A percentile compares a stretch with the other conserved stretches of the same genome.
Evolutionary conservation across 1,140 invertebrate species (phyloP).

Genomic region (Habropoda laboriosa): DNA sequence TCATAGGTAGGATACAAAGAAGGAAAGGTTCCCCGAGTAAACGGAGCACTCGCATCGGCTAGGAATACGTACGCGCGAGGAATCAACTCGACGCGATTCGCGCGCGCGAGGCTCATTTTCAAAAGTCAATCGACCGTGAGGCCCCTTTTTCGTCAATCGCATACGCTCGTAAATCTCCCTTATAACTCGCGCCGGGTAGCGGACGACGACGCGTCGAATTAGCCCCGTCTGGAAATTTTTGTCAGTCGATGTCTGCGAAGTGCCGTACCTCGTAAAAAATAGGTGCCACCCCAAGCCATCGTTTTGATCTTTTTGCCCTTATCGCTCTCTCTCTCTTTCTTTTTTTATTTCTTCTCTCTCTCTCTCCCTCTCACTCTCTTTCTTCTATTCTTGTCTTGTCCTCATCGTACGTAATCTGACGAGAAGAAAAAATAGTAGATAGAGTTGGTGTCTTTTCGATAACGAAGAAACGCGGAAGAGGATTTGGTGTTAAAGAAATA

Average conservation of each 20-base stretch:
- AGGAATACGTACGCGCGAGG: constrained; percentile 41
- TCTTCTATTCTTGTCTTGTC: no score
- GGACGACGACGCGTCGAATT: constrained; percentile 55
- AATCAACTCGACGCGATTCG: constrained; percentile 46
- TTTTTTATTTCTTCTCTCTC: no score
- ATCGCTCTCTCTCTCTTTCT: no score
- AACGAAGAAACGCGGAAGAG: no score
- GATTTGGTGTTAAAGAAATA: no score
- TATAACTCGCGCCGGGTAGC: constrained; percentile 41
- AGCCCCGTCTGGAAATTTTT: constrained; percentile 56
- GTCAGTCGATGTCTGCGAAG: constrained; percentile 1
- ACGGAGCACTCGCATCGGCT: constrained; percentile 34
- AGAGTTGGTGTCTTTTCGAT: no score
- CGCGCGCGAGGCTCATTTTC: constrained; percentile 60
- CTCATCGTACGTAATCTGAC: no score
- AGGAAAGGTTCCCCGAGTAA: neutral
- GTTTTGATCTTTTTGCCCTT: no score
- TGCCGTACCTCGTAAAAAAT: neutral
- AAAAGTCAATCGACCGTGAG: constrained; percentile 67
- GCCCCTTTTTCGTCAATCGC: constrained; percentile 56
- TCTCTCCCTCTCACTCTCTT: no score
- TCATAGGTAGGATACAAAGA: neutral
- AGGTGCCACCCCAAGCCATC: neutral
- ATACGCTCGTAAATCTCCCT: constrained; percentile 64
- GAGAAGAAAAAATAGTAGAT: no score